Evolutionary conservation across 2,113 vertebrate genomes (phyloP).

Genomic region (Hipposideros armiger): DNA sequence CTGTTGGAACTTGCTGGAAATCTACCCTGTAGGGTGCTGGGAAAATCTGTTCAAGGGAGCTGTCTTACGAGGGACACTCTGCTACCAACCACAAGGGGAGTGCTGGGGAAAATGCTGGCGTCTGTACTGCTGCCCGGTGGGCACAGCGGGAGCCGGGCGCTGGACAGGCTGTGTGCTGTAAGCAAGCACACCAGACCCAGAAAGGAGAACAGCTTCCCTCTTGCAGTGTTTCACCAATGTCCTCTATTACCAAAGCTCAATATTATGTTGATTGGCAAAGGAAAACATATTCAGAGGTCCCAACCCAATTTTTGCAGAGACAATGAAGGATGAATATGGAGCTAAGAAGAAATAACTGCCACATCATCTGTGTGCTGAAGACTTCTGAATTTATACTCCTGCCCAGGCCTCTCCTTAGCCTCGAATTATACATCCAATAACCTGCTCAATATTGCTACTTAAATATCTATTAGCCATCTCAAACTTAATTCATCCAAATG

Average conservation of each 20-base stretch:
- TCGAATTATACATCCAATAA: neutral
- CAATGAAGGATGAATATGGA: neutral
- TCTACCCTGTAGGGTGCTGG: neutral
- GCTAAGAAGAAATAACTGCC: neutral
- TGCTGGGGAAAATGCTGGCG: neutral
- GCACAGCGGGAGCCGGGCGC: neutral
- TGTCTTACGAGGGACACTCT: neutral
- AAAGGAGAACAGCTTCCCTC: neutral
- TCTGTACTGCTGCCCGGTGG: neutral
- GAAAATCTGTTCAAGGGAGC: neutral
- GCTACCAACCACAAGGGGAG: neutral
- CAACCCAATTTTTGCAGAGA: neutral
- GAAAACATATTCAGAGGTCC: neutral
- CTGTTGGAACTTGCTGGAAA: conserved; percentile 15
- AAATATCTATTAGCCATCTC: neutral
- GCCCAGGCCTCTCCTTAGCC: neutral
- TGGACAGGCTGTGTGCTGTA: neutral
- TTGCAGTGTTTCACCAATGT: neutral
- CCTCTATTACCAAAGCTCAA: neutral
- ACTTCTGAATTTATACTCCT: neutral
- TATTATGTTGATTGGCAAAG: neutral
- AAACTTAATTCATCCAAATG: neutral
- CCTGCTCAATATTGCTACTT: neutral
- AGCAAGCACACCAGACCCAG: too few relatives aligned
- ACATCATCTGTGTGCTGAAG: too few relatives aligned